Conservation (phyloP, 1,140 invertebrate species). For the Drosophila lini region DNA sequence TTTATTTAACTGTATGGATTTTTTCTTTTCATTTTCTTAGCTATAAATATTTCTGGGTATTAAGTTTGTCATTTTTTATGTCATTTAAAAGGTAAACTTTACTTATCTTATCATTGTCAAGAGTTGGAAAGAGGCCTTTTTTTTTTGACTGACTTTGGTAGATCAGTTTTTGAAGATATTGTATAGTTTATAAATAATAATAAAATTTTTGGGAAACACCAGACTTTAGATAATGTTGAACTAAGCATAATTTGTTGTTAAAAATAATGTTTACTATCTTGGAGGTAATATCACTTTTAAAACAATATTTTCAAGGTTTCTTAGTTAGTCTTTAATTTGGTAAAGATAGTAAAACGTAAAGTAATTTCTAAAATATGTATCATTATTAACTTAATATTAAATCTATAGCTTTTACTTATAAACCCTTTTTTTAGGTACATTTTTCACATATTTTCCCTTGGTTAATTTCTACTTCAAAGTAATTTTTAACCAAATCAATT, state of each 20-base stretch:
- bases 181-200: not conserved
- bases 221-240: not conserved
- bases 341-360: not conserved
- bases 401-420: too few species aligned
- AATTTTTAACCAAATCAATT: not conserved
- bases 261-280: not conserved
- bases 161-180: slow-evolving; percentile 7
- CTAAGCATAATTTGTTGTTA: not conserved
- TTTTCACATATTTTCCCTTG: not conserved
- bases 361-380: not conserved
- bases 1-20: not conserved
- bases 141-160: not conserved
- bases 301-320: not conserved
- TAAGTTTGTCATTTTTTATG: not conserved
- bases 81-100: not conserved
- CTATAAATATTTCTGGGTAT: not conserved
- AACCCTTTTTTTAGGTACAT: not conserved
- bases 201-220: not conserved
- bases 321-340: not conserved
- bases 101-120: slow-evolving; percentile 15
- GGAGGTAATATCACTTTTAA: not conserved
- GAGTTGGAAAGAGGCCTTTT: not conserved
- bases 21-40: not conserved
- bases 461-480: not conserved
- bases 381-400: too few species aligned